Evolutionary conservation across 2,888 invertebrate species (phyloP), one percentile per base, ranked within the genome.

Genomic region (Alloscopus bannaensis): DNA sequence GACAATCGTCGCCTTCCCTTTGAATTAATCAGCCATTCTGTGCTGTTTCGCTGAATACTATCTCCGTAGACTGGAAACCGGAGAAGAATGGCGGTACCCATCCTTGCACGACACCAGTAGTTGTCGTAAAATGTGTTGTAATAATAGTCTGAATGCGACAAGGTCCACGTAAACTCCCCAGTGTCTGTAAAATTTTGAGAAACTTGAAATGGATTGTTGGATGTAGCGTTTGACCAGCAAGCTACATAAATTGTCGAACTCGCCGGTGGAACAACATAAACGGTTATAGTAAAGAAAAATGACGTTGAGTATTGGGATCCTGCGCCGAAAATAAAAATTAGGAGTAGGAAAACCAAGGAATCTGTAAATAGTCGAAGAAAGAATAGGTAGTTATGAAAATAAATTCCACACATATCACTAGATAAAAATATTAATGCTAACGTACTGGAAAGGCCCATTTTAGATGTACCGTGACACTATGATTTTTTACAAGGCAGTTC

Each of bases 1-100:
- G 64, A 45, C 3, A 65, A 28, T 18, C 64, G 22, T 45, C 64
- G 36, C 28, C 28, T 26, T 45, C 64, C 64, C 6, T 20, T 31
- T 1, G 64, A 65, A 13, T 65, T 65, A 3, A 65, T 45, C 1
- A 65, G 6, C 64, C 64, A 65, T 28, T 65, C 64, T 1, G 64
- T 47, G n/a, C 64, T 65, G 18, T 65, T 65, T 28, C 47, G 45
- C 13, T 47, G 47, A 18, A 40, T 16, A 16, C 47, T 28, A 8
- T 26, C 47, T n/a, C 64, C 64, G 47, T n/a, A 65, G 1, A 65
- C 26, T n/a, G 64, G 28, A 26, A 36, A 65, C 24, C 28, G 45
- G 6, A 18, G 16, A 0, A 65, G 18, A 47, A 65, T n/a, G 28
- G 45, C 29, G 18, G 26, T 26, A 2, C 64, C 64, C 45, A 65